Conservation (phyloP, 2,113 vertebrate species). For the Cavia porcellus region DNA sequence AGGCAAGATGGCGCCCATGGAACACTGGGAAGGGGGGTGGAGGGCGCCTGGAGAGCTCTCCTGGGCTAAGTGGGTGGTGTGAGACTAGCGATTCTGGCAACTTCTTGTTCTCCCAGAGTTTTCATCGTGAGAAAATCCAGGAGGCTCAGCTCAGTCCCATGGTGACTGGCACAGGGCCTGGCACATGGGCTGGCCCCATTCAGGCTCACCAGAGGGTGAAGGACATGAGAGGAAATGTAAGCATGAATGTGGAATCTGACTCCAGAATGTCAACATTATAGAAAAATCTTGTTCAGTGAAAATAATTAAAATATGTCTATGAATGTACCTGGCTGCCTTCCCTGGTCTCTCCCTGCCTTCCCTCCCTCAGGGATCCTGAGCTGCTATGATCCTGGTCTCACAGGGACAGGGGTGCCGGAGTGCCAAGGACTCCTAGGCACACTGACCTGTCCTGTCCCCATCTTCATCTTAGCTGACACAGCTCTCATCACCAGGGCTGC, state of each 20-base stretch:
- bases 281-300: neutral
- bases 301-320: neutral
- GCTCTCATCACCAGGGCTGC: neutral
- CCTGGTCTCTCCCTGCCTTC: neutral
- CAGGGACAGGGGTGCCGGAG: neutral
- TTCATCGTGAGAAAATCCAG: neutral
- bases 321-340: neutral
- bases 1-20: conserved; percentile 45
- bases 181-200: neutral
- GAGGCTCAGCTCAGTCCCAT: neutral
- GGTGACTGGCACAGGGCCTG: neutral
- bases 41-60: neutral
- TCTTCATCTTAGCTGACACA: neutral
- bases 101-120: neutral
- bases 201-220: neutral
- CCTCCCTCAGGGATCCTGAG: neutral
- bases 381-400: neutral
- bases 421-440: neutral
- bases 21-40: neutral
- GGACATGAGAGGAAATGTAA: neutral
- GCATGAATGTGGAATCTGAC: neutral
- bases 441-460: neutral
- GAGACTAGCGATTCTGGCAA: neutral
- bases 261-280: neutral
- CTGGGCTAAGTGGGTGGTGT: neutral